Evolutionary conservation across 1,140 invertebrate genomes (phyloP).

Genomic region (Thaumatotibia leucotreta): DNA sequence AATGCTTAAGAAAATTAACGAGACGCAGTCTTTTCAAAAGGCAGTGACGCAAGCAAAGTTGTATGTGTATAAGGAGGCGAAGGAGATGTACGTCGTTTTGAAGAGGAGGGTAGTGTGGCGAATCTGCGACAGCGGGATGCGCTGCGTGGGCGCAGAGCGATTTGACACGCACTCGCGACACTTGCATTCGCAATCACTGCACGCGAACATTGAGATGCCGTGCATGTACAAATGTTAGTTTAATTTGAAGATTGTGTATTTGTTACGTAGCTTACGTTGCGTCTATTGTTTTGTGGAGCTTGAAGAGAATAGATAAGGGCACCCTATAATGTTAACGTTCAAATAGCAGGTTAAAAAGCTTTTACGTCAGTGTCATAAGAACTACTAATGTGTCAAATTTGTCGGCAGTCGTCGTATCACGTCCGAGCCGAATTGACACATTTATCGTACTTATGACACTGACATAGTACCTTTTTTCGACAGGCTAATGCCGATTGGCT

Average conservation of each 20-base stretch:
- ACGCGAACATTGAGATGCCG: constrained; percentile 9
- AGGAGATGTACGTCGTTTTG: neutral
- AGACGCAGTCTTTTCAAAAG: neutral
- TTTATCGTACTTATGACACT: no score
- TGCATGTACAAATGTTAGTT: neutral
- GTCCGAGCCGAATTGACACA: no score
- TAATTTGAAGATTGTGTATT: neutral
- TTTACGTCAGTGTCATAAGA: no score
- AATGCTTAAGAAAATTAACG: neutral
- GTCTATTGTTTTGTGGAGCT: no score
- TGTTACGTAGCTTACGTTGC: neutral
- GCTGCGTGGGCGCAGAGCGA: constrained; percentile 42
- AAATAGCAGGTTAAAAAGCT: neutral
- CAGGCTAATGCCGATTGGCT: no score
- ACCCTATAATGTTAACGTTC: neutral
- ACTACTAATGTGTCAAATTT: no score
- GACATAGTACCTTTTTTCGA: no score
- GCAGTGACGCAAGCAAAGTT: neutral
- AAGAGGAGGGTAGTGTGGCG: constrained; percentile 9
- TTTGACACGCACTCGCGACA: constrained; percentile 57
- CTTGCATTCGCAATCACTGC: constrained; percentile 51
- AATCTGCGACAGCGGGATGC: constrained; percentile 18
- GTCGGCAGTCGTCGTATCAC: no score
- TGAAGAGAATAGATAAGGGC: constrained; percentile 13
- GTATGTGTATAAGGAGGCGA: neutral